Base-by-base conservation (phyloP, 2,113 vertebrate genomes). In the Aviceda subcristata region DNA sequence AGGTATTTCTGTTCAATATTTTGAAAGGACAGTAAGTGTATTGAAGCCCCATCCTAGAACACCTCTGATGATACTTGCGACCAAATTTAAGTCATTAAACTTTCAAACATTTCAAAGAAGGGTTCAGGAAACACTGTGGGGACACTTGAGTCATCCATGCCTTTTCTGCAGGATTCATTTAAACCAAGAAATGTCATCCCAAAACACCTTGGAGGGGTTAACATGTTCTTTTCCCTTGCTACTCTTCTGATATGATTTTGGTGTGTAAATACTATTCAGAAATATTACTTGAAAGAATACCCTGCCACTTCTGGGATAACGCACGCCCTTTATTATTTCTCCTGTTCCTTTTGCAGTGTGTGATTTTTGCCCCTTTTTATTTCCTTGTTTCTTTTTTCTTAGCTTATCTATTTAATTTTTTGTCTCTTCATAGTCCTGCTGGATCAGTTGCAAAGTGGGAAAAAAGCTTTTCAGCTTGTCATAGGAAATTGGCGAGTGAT, bases 221-320 rank as follows among this genome's bases (percentile, higher is more conserved):
- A 6, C 1, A 1, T 5, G 8, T 4, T 4, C 14, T 43, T 11
- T 32, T 15, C 4, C 4, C 13, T 21, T 43, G 45, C 12, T 27
- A 0, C 24, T 56, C 9, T n/a, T 12, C 4, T 1, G 9, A 9
- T 6, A 4, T 2, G 9, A 19, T 36, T 19, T 36, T 29, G 29
- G 16, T 27, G 24, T 34, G 8, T 51, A 15, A 39, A 38, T 34
- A 9, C 41, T 32, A 2, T 26, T 32, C 19, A 34, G 62, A 56
- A 66, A 9, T 15, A 3, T 3, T 29, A n/a, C 10, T 16, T 39
- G 17, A 9, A 66, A n/a, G 15, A 38, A 60, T 29, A 22, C 7
- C 3, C 6, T 26, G 11, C 8, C 0, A 0, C 9, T 73, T 66
- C 16, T 38, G 36, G 4, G 5, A 18, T n/a, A 22, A 22, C 0